These are phyloP conservation scores for Saccopteryx bilineata DNA, from an alignment of 2,113 vertebrate species.

Conservation along the genomic window DNA sequence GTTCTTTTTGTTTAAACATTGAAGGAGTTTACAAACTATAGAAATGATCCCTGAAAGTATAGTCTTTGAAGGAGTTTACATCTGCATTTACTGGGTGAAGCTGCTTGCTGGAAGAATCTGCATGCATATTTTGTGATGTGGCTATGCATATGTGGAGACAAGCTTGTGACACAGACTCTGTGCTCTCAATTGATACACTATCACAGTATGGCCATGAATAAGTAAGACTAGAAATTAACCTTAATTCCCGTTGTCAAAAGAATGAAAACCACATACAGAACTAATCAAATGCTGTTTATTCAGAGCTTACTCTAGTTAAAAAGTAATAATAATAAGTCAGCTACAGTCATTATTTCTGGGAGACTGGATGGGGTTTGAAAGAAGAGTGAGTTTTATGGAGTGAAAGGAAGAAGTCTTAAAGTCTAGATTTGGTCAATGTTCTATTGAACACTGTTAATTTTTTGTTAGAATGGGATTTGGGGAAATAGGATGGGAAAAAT, in stretches of 20 bases:
- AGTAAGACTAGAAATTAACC: not conserved
- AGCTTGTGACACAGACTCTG: not conserved
- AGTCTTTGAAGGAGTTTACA: not conserved
- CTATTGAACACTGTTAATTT: not conserved
- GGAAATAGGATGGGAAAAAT: not conserved
- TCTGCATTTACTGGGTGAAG: not conserved
- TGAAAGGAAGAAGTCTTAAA: not conserved
- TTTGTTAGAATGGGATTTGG: not conserved
- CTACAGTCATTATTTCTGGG: not conserved
- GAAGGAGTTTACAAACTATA: not conserved
- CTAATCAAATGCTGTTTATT: not conserved
- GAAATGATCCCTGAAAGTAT: no score
- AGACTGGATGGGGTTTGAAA: not conserved
- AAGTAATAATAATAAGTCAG: not conserved
- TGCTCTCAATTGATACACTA: not conserved
- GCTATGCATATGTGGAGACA: not conserved
- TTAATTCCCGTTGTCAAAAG: not conserved
- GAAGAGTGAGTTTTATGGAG: not conserved
- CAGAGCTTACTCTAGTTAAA: not conserved
- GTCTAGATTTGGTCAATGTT: not conserved
- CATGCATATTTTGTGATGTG: not conserved
- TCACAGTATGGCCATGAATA: not conserved
- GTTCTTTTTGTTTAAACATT: not conserved
- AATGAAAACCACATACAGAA: slow-evolving; percentile 8
- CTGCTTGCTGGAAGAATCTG: not conserved